Base-by-base conservation (phyloP, 2,888 invertebrate genomes). In the Alloscopus bannaensis region DNA sequence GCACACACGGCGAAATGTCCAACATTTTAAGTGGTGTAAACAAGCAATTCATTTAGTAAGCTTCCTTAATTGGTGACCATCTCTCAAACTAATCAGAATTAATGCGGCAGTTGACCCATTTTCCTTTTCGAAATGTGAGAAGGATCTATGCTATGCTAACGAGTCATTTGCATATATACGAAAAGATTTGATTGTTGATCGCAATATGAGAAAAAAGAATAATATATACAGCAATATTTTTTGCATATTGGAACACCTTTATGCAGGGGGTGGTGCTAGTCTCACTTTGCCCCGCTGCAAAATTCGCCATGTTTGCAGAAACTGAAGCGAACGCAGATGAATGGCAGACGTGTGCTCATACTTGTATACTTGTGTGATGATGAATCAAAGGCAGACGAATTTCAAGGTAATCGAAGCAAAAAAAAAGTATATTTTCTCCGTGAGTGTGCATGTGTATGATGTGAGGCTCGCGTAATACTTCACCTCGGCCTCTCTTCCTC, bases 401-500 rank as follows among this genome's bases (percentile, higher is more conserved):
- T 36, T 36, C 36, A 36, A 36, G 36, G 36, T 36, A 36, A 36
- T 36, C 8, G n/a, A n/a, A n/a, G n/a, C 42, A 62, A 42, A 24
- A 55, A 45, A 22, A 16, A 59, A 47, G 2, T 42, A 45, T 28
- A 18, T 16, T 59, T 59, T 59, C 59, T 59, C 31, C 59, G 31
- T 29, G 22, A 20, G 20, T 20, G 22, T 26, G 1, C 26, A 2
- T 60, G 31, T n/a, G 1, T 60, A 31, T 3, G n/a, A n/a, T n/a
- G n/a, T n/a, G n/a, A n/a, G n/a, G n/a, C n/a, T n/a, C n/a, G n/a
- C n/a, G n/a, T n/a, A n/a, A n/a, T n/a, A n/a, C n/a, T 62, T 71
- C 59, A 72, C 79, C 79, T 79, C 79, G 79, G 68, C 79, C 79
- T 79, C 55, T 68, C n/a, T n/a, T n/a, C n/a, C n/a, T 72, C 29